Percentiles rank a stretch among this genome's conserved stretches.
Evolutionary conservation across 2,888 invertebrate genomes (phyloP).

Genomic region (Lasioglossum leucozonium): DNA sequence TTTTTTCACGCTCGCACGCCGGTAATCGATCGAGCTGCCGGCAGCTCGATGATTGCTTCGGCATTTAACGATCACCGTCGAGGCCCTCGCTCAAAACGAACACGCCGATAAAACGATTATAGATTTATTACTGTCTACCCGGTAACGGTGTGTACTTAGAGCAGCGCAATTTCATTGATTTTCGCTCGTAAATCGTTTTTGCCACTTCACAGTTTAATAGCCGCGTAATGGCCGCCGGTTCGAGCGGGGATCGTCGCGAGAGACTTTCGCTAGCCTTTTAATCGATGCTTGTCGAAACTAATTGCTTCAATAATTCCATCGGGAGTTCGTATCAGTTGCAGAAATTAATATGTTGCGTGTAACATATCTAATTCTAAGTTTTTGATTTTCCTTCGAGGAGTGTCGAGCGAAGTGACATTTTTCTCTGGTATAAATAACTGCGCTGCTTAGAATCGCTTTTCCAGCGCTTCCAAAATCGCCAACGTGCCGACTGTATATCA

Average conservation of each 20-base stretch:
- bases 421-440: no score
- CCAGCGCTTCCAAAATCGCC: not conserved
- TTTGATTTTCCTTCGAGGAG: no score
- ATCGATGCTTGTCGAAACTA: not conserved
- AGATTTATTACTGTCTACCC: constrained; percentile 2
- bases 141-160: not conserved
- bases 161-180: not conserved
- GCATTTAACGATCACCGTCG: not conserved
- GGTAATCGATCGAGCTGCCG: not conserved
- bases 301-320: not conserved
- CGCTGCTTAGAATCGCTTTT: not conserved
- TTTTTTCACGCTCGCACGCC: not conserved
- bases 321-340: not conserved
- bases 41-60: not conserved
- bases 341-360: no score
- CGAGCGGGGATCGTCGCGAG: no score
- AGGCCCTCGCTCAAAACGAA: not conserved
- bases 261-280: not conserved
- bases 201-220: not conserved
- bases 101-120: not conserved
- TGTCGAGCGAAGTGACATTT: no score
- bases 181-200: constrained; percentile 4
- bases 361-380: no score
- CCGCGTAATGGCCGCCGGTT: not conserved
- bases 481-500: not conserved